Percentiles rank a stretch among this genome's conserved stretches.
phyloP scores from a whole-genome alignment of 2,888 invertebrate genomes.

The Theodoxus fluviatilis region DNA sequence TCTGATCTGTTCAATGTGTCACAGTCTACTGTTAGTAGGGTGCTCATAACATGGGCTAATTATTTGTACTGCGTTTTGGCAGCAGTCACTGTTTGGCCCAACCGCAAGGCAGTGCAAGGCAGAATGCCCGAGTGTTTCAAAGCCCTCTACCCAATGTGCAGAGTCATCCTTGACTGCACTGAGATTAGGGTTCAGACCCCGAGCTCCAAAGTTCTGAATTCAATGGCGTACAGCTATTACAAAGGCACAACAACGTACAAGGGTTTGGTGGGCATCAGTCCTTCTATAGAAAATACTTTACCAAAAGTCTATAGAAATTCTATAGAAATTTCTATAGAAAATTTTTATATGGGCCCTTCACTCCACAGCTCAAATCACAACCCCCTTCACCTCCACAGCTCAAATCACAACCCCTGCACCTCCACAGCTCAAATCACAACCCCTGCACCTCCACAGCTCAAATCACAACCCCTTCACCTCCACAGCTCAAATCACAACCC shows the following conservation, averaged over 20 bases:
- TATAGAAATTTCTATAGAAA: no score
- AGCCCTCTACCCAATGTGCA: neutral
- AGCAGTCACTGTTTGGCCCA: constrained; percentile 21
- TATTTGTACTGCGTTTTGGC: constrained; percentile 24
- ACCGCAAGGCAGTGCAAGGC: constrained; percentile 6
- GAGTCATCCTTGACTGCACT: constrained; percentile 25
- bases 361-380: no score
- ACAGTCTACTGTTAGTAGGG: constrained; percentile 11
- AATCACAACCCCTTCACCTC: no score
- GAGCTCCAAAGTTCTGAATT: constrained; percentile 17
- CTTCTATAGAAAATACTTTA: no score
- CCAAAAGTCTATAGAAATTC: no score
- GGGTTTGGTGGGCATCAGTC: constrained; percentile 30
- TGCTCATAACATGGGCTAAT: constrained; percentile 22
- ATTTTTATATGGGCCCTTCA: no score
- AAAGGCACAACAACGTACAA: constrained; percentile 28
- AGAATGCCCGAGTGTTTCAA: constrained; percentile 25
- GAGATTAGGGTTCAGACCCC: constrained; percentile 23
- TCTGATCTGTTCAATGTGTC: constrained; percentile 3
- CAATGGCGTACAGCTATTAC: constrained; percentile 26
- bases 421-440: no score
- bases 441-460: no score
- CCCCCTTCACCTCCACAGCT: no score
- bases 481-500: no score
- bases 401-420: no score